Percentiles rank a stretch among this genome's conserved stretches.
These are phyloP conservation scores for Denticeps clupeoides DNA, from an alignment of 2,797 vertebrate species.

Conservation along the genomic window DNA sequence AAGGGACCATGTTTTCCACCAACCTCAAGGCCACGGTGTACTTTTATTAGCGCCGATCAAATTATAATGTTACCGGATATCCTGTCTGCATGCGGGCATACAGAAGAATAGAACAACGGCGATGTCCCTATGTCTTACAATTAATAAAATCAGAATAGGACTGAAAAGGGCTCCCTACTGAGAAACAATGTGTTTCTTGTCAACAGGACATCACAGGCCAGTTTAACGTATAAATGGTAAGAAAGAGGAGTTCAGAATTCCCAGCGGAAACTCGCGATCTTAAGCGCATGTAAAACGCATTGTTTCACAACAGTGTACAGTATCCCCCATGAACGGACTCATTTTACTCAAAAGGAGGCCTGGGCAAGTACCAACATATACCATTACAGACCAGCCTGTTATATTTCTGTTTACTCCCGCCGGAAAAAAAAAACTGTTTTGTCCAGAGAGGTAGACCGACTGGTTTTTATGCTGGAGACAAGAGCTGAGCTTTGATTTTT, in stretches of 20 bases:
- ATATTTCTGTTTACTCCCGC: conserved; percentile 47
- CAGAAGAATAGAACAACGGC: conserved; percentile 18
- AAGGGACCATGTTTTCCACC: conserved; percentile 16
- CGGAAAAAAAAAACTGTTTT: conserved; percentile 48
- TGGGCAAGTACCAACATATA: conserved; percentile 41
- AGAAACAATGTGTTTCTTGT: conserved; percentile 1
- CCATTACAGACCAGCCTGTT: conserved; percentile 46
- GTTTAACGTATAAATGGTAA: conserved; percentile 15
- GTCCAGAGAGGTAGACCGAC: conserved; percentile 47
- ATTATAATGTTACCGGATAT: conserved; percentile 23
- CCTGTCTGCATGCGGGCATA: conserved; percentile 14
- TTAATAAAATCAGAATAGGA: conserved; percentile 9
- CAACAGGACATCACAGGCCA: conserved; percentile 20
- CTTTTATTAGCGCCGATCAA: conserved; percentile 20
- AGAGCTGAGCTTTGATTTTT: neutral
- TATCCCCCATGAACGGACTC: conserved; percentile 12
- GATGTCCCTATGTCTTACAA: neutral
- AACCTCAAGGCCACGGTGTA: conserved; percentile 10
- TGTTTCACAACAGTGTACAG: conserved; percentile 4
- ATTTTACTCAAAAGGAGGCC: conserved; percentile 8
- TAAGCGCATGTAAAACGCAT: conserved; percentile 16
- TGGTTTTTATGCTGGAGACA: conserved; percentile 22
- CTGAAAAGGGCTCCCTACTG: neutral
- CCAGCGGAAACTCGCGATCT: conserved; percentile 12
- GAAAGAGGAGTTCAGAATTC: conserved; percentile 11